Conservation (phyloP, 2,113 vertebrate genomes). For the Oncorhynchus keta region DNA sequence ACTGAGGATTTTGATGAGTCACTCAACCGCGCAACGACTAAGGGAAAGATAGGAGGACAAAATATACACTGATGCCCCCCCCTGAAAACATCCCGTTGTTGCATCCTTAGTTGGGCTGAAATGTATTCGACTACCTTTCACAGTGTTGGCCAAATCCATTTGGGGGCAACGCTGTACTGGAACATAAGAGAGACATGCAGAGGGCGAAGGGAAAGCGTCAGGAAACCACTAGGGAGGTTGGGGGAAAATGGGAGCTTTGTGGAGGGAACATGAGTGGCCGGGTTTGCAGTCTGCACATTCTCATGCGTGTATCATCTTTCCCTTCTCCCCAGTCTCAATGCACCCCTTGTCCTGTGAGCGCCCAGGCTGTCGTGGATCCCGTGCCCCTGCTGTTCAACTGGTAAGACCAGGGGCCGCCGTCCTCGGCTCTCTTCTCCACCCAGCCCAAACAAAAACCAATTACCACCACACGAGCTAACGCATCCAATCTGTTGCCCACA, state of each 20-base stretch:
- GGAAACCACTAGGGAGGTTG: constrained; percentile 31
- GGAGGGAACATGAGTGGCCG: constrained; percentile 48
- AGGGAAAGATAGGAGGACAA: constrained; percentile 40
- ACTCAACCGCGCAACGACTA: constrained; percentile 53
- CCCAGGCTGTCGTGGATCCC: constrained; percentile 27
- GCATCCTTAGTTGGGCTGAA: constrained; percentile 41
- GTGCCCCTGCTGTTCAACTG: constrained; percentile 26
- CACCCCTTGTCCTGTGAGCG: constrained; percentile 51
- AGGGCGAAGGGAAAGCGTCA: constrained; percentile 24
- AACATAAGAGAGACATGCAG: background rate
- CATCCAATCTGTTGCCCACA: background rate
- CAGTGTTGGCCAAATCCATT: background rate
- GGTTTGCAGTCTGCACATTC: constrained; percentile 49
- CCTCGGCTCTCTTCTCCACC: constrained; percentile 8
- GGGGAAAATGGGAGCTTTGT: constrained; percentile 64
- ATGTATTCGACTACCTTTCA: constrained; percentile 21
- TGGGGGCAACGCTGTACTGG: background rate
- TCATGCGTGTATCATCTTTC: constrained; percentile 60
- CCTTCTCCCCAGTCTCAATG: constrained; percentile 47
- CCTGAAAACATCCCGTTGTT: constrained; percentile 47
- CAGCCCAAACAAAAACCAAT: background rate
- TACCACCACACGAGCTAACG: background rate
- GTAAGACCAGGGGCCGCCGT: constrained; percentile 27
- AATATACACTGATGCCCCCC: constrained; percentile 16
- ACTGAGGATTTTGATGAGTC: constrained; percentile 62